These are phyloP conservation scores for Protonemura montana DNA, from an alignment of 2,888 invertebrate genomes.

Conservation along the genomic window DNA sequence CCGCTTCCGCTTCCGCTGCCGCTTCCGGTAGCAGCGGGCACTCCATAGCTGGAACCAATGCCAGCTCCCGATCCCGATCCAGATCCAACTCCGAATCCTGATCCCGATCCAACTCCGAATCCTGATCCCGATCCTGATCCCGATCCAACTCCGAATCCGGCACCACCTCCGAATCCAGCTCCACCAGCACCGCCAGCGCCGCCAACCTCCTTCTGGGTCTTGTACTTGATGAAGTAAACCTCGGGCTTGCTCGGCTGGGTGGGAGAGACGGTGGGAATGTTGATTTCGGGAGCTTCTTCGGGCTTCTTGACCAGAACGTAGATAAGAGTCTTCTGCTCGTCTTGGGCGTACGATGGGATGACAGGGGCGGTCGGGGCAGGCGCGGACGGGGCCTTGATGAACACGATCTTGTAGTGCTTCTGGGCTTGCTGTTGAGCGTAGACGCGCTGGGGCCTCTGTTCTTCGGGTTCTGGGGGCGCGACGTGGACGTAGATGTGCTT, in stretches of 20 bases:
- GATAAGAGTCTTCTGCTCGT: conserved; percentile 83
- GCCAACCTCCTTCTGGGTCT: conserved; percentile 66
- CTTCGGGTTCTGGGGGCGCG: conserved; percentile 82
- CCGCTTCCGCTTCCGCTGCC: conserved; percentile 48
- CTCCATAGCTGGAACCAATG: conserved; percentile 47
- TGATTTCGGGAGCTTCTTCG: conserved; percentile 82
- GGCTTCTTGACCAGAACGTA: conserved; percentile 90
- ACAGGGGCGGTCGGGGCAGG: conserved; percentile 83
- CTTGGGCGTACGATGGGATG: conserved; percentile 77
- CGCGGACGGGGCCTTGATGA: conserved; percentile 89
- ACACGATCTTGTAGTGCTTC: conserved; percentile 92
- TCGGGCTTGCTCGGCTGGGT: conserved; percentile 89
- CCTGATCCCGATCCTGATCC: conserved; percentile 52
- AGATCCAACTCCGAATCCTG: conserved; percentile 45
- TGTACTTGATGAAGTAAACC: conserved; percentile 89
- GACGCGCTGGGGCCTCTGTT: conserved; percentile 67
- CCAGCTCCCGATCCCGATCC: conserved; percentile 52
- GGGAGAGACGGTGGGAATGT: conserved; percentile 79
- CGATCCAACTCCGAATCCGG: conserved; percentile 54
- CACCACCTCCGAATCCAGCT: conserved; percentile 57
- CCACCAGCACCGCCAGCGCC: conserved; percentile 57
- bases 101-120: conserved; percentile 35
- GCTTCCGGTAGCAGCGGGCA: conserved; percentile 43
- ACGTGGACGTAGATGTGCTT: conserved; percentile 92
- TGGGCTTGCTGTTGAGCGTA: conserved; percentile 75